These are phyloP conservation scores for Alsophila aescularia DNA, from an alignment of 2,888 invertebrate species.

Conservation along the genomic window DNA sequence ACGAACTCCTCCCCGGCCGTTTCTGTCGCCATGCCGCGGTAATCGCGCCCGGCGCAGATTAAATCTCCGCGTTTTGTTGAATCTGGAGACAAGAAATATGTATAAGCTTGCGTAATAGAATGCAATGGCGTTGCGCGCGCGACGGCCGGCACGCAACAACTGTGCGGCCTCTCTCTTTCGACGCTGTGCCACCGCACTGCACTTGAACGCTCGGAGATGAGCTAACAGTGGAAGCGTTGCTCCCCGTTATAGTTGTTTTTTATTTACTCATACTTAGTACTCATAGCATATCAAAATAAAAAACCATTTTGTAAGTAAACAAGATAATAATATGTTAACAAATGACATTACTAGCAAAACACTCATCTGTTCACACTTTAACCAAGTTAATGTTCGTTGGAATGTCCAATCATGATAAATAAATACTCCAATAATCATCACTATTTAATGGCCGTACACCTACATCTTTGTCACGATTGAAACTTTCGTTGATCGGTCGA, in stretches of 20 bases:
- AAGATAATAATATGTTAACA: constrained; percentile 11
- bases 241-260: constrained; percentile 15
- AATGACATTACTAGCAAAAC: constrained; percentile 2
- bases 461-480: constrained; percentile 60
- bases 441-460: constrained; percentile 32
- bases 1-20: constrained; percentile 81
- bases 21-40: constrained; percentile 79
- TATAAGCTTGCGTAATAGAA: constrained; percentile 72
- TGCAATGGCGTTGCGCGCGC: constrained; percentile 62
- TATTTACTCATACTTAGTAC: background rate
- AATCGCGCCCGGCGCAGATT: constrained; percentile 60
- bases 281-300: constrained; percentile 1
- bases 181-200: constrained; percentile 55
- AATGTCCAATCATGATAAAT: constrained; percentile 25
- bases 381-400: constrained; percentile 12
- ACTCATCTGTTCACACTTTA: constrained; percentile 7
- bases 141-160: constrained; percentile 61
- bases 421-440: constrained; percentile 26
- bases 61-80: constrained; percentile 59
- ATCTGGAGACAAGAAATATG: constrained; percentile 75
- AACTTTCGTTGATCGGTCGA: constrained; percentile 79
- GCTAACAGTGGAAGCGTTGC: constrained; percentile 32
- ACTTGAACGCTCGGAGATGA: constrained; percentile 62
- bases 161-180: constrained; percentile 76
- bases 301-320: constrained; percentile 7